These are phyloP conservation scores for Crambe crambe DNA, from an alignment of 37 sponge, comb jelly and placozoan species.

Conservation along the genomic window DNA sequence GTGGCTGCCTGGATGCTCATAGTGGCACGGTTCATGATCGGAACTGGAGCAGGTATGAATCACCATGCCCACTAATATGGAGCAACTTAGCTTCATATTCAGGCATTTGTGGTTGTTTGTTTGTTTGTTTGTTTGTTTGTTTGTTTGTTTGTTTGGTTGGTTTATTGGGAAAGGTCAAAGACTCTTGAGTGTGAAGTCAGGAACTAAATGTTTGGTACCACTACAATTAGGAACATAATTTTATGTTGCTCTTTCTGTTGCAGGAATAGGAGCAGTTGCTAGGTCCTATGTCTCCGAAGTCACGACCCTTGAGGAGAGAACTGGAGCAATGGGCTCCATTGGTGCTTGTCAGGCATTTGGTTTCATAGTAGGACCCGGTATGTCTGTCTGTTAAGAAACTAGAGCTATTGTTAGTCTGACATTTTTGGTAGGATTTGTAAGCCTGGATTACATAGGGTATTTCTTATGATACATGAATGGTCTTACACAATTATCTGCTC, in stretches of 20 bases:
- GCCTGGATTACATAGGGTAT: too few species aligned
- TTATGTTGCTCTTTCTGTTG: too few species aligned
- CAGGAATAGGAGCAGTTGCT: constrained; percentile 71
- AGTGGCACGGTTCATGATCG: constrained; percentile 51
- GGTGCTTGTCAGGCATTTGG: constrained; percentile 77
- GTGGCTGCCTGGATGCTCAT: constrained; percentile 51
- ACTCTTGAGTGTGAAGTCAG: too few species aligned
- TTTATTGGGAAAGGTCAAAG: too few species aligned
- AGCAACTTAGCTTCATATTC: not conserved
- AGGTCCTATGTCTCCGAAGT: constrained; percentile 83
- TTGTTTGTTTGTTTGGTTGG: constrained; percentile 18
- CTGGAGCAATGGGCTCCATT: constrained; percentile 80
- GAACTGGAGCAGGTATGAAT: constrained; percentile 84
- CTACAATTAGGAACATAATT: too few species aligned
- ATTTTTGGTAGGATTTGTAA: too few species aligned
- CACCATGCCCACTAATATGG: too few species aligned
- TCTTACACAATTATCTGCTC: too few species aligned
- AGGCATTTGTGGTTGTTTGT: constrained; percentile 2
- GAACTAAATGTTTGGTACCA: too few species aligned
- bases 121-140: constrained; percentile 10
- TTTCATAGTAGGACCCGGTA: constrained; percentile 90
- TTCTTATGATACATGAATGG: too few species aligned
- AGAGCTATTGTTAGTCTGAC: too few species aligned
- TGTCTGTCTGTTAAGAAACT: too few species aligned
- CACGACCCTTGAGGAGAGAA: constrained; percentile 75